Conservation (phyloP, 2,888 invertebrate genomes). For the Germaria angustata region DNA sequence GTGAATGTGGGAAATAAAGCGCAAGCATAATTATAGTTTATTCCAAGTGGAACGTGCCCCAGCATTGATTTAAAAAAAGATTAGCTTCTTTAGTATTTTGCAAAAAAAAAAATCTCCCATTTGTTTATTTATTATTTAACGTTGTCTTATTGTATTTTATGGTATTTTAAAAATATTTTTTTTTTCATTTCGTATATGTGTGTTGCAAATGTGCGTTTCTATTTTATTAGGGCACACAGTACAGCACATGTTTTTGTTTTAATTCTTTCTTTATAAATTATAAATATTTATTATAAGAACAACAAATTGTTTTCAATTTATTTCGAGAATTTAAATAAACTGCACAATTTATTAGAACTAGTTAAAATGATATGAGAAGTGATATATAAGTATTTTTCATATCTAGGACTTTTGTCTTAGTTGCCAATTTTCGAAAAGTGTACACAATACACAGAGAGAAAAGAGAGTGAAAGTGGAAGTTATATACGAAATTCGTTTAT, state of each 20-base stretch:
- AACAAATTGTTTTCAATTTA: not conserved
- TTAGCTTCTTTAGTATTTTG: constrained; percentile 8
- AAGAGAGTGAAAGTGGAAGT: not conserved
- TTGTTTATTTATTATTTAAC: not conserved
- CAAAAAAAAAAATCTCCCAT: not conserved
- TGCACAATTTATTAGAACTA: not conserved
- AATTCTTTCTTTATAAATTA: too few relatives aligned
- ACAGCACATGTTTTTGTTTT: not conserved
- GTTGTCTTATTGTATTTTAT: not conserved
- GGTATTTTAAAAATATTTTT: not conserved
- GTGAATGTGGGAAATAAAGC: not conserved
- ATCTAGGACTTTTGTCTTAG: not conserved
- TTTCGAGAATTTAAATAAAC: not conserved
- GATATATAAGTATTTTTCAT: not conserved
- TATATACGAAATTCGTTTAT: too few relatives aligned
- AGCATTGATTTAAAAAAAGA: not conserved
- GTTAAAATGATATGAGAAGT: not conserved
- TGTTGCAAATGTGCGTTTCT: not conserved
- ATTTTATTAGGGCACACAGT: not conserved
- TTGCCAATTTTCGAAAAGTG: not conserved
- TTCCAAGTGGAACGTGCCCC: not conserved
- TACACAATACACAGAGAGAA: not conserved
- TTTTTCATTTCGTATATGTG: not conserved
- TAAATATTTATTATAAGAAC: not conserved
- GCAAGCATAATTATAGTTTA: not conserved